Evolutionary conservation across 2,888 invertebrate species (phyloP).

Genomic region (Bruchidius siliquastri): DNA sequence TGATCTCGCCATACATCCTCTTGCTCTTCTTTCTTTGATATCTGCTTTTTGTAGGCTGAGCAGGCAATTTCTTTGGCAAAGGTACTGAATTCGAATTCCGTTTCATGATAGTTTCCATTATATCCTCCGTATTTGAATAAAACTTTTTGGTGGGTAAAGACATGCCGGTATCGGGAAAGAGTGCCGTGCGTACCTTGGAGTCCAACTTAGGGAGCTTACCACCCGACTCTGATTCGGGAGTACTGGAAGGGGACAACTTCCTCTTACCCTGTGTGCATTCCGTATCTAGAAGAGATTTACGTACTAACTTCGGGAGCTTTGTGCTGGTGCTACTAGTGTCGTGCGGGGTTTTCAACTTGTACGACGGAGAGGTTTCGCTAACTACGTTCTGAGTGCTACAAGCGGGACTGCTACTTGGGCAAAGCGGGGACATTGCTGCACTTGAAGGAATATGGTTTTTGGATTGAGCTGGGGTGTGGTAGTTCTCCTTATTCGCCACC

Average conservation of each 20-base stretch:
- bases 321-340: slow-evolving; percentile 34
- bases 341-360: slow-evolving; percentile 42
- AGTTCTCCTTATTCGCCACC: slow-evolving; percentile 17
- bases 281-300: slow-evolving; percentile 36
- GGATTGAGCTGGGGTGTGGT: slow-evolving; percentile 18
- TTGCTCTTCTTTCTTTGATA: background rate
- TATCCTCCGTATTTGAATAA: slow-evolving; percentile 48
- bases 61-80: background rate
- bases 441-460: slow-evolving; percentile 12
- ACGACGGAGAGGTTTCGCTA: slow-evolving; percentile 27
- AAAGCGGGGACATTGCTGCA: slow-evolving; percentile 29
- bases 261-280: slow-evolving; percentile 23
- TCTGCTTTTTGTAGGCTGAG: background rate
- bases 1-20: slow-evolving; percentile 53
- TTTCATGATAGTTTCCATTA: slow-evolving; percentile 15
- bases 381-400: slow-evolving; percentile 13
- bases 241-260: slow-evolving; percentile 21
- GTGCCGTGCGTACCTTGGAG: slow-evolving; percentile 42
- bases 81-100: background rate
- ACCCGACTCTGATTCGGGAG: slow-evolving; percentile 20
- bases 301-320: slow-evolving; percentile 36
- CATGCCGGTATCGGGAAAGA: slow-evolving; percentile 42
- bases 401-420: slow-evolving; percentile 18
- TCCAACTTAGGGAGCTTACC: slow-evolving; percentile 22
- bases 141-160: slow-evolving; percentile 53